Percentiles rank a stretch among this genome's conserved stretches.
Conservation (phyloP, 2,888 invertebrate genomes). For the Salpingus planirostris region DNA sequence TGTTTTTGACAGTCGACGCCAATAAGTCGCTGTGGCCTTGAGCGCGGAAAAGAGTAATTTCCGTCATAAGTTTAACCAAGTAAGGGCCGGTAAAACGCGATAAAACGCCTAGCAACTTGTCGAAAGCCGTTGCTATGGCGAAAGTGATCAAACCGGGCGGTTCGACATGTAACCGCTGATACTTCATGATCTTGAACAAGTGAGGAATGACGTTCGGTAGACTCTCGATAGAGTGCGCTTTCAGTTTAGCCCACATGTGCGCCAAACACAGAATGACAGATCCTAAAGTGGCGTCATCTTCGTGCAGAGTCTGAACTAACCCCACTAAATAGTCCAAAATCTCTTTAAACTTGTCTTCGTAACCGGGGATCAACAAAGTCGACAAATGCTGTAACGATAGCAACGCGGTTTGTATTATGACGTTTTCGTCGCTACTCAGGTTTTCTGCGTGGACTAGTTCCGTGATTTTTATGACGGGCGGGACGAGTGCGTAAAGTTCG, state of each 20-base stretch:
- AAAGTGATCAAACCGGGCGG: conserved; percentile 55
- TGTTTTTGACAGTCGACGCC: conserved; percentile 47
- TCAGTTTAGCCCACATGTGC: conserved; percentile 66
- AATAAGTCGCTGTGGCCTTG: conserved; percentile 31
- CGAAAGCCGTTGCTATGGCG: conserved; percentile 68
- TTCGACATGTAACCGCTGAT: conserved; percentile 50
- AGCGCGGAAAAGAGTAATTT: conserved; percentile 39
- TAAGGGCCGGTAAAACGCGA: conserved; percentile 82
- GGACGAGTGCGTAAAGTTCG: conserved; percentile 50
- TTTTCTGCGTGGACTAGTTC: conserved; percentile 43
- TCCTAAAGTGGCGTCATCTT: conserved; percentile 57
- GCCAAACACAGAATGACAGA: conserved; percentile 69
- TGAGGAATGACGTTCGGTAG: conserved; percentile 75
- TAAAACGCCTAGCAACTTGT: conserved; percentile 73
- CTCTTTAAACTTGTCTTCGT: conserved; percentile 61
- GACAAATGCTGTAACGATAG: conserved; percentile 77
- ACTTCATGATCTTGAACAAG: conserved; percentile 55
- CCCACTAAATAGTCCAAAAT: conserved; percentile 60
- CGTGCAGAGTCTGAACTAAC: conserved; percentile 46
- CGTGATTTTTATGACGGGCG: conserved; percentile 53
- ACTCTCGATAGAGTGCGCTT: conserved; percentile 63
- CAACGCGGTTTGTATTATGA: conserved; percentile 74
- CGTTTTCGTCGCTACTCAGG: conserved; percentile 50
- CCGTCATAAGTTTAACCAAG: conserved; percentile 59
- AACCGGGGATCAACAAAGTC: conserved; percentile 56